phyloP scores from a whole-genome alignment of 2,797 vertebrate species.

The Brachyalestes nurse region DNA sequence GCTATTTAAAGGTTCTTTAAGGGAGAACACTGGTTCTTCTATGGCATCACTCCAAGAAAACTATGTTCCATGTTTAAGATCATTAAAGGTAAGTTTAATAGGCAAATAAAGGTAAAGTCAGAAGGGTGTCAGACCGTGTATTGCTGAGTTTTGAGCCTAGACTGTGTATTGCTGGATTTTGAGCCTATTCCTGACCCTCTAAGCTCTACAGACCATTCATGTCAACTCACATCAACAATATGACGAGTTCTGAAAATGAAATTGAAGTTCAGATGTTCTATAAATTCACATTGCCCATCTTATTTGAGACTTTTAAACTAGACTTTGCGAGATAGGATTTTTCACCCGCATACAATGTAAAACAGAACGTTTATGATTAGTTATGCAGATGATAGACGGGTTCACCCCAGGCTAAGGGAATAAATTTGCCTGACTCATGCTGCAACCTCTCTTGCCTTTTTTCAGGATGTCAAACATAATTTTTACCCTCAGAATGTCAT shows the following conservation, averaged over 20 bases:
- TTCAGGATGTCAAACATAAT: conserved; percentile 42
- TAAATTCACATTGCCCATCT: neutral
- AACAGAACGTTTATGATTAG: conserved; percentile 30
- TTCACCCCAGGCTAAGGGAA: conserved; percentile 40
- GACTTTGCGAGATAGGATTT: conserved; percentile 20
- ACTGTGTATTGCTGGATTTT: too few species aligned
- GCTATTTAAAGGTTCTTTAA: too few species aligned
- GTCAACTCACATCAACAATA: neutral
- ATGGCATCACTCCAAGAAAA: too few species aligned
- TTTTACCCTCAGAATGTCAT: conserved; percentile 53
- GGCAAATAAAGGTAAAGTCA: too few species aligned
- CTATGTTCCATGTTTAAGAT: too few species aligned
- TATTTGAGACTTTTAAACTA: conserved; percentile 1
- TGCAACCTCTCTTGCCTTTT: conserved; percentile 35
- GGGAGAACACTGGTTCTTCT: too few species aligned
- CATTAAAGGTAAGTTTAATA: too few species aligned
- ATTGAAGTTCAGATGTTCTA: neutral
- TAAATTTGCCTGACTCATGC: conserved; percentile 35
- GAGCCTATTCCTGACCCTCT: neutral
- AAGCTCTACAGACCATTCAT: neutral
- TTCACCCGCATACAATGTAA: conserved; percentile 13
- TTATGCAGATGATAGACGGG: conserved; percentile 33
- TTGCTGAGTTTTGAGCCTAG: too few species aligned
- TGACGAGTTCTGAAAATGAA: neutral
- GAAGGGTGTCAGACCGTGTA: too few species aligned